These are phyloP conservation scores for Centropyge bicolor DNA, from an alignment of 2,797 vertebrate species.

Conservation along the genomic window DNA sequence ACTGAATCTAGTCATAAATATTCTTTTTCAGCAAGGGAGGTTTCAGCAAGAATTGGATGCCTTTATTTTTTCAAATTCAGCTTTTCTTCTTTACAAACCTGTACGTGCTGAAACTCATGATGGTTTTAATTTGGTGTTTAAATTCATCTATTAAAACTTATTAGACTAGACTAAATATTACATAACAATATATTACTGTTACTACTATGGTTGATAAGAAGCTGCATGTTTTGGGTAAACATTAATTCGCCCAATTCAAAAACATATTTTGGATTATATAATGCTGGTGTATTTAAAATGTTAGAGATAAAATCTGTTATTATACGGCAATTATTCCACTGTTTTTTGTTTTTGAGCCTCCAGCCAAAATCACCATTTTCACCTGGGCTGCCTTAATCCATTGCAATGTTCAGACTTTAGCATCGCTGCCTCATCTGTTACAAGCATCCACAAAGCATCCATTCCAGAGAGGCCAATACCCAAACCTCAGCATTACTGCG, in stretches of 20 bases:
- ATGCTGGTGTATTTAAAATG: background rate
- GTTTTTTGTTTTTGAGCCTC: background rate
- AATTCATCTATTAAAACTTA: background rate
- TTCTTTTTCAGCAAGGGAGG: background rate
- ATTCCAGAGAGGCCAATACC: conserved; percentile 23
- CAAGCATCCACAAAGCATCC: conserved; percentile 11
- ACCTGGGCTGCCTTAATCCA: conserved; percentile 12
- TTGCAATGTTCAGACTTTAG: conserved; percentile 8
- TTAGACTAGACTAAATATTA: no score
- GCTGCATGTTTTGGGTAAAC: background rate
- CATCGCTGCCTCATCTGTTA: conserved; percentile 19
- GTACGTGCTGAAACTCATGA: no score
- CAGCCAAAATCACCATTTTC: conserved; percentile 2
- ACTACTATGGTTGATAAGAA: background rate
- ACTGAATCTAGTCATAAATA: background rate
- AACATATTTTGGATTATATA: background rate
- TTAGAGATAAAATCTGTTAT: background rate
- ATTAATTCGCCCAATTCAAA: background rate
- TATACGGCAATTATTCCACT: background rate
- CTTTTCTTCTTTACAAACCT: background rate
- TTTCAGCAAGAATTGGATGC: background rate
- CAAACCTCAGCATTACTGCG: conserved; percentile 50
- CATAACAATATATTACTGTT: no score
- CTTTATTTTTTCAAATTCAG: background rate
- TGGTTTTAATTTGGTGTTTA: no score